These are phyloP conservation scores for Ophioderma brevispina DNA, from an alignment of 35 echinoderm and acorn worm genomes.

Conservation along the genomic window DNA sequence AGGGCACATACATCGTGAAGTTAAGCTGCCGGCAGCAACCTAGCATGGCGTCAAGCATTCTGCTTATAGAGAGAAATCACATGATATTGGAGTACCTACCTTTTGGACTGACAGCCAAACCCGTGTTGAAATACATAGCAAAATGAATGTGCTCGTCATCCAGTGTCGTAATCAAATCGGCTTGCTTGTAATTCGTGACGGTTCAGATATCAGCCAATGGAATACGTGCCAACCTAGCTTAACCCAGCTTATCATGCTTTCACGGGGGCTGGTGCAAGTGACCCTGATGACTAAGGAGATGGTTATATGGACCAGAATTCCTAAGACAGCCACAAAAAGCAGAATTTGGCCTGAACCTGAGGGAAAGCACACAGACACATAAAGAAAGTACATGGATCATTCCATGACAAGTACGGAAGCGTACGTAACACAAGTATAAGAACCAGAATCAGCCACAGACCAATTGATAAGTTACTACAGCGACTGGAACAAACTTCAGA, in stretches of 20 bases:
- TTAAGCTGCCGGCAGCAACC: conserved; percentile 44
- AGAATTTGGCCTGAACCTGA: no score
- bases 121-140: conserved; percentile 61
- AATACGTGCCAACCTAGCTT: conserved; percentile 31
- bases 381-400: no score
- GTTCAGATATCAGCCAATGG: conserved; percentile 40
- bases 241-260: conserved; percentile 68
- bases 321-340: no score
- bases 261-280: no score
- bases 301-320: no score
- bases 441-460: no score
- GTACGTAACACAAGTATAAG: no score
- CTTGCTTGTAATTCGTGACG: conserved; percentile 31
- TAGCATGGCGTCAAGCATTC: background rate
- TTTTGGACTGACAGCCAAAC: conserved; percentile 87
- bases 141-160: conserved; percentile 21
- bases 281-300: no score
- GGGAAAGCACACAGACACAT: no score
- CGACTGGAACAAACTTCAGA: no score
- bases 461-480: no score
- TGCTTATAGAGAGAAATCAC: background rate
- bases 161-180: conserved; percentile 33
- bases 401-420: no score
- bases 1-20: conserved; percentile 16
- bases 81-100: background rate